Conservation (phyloP, 2,888 invertebrate genomes). For the Drosophila mulleri region DNA sequence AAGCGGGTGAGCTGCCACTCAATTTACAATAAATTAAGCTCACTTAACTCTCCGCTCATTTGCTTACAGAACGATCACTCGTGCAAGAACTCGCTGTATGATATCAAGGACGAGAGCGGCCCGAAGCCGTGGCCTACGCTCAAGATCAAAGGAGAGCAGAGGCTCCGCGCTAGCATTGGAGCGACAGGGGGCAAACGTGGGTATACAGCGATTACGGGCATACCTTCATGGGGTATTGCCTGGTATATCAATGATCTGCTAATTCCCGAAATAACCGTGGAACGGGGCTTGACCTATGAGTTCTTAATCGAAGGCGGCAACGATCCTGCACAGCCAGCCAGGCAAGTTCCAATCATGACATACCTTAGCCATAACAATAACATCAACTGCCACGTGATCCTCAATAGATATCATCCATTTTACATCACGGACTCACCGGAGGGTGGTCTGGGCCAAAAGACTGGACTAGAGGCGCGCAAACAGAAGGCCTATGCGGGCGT, state of each 20-base stretch:
- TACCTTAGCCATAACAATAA: background rate
- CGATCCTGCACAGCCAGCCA: constrained; percentile 91
- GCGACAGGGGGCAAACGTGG: constrained; percentile 93
- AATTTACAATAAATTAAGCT: background rate
- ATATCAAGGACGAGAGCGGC: constrained; percentile 87
- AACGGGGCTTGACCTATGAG: constrained; percentile 93
- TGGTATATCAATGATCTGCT: constrained; percentile 97
- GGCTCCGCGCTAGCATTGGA: constrained; percentile 91
- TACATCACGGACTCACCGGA: constrained; percentile 95
- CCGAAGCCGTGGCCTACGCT: constrained; percentile 90
- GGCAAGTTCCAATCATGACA: constrained; percentile 83
- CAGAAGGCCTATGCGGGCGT: constrained; percentile 94
- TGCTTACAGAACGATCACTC: constrained; percentile 88
- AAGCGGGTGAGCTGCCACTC: constrained; percentile 85
- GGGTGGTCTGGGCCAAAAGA: constrained; percentile 94
- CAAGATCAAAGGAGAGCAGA: constrained; percentile 87
- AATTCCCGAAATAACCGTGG: constrained; percentile 95
- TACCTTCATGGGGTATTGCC: constrained; percentile 94
- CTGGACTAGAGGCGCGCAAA: constrained; percentile 88
- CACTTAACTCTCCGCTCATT: background rate
- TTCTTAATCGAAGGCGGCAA: constrained; percentile 95
- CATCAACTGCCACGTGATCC: no score
- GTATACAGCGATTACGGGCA: constrained; percentile 92
- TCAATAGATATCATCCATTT: constrained; percentile 92
- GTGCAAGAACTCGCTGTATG: constrained; percentile 89